phyloP scores from a whole-genome alignment of 2,888 invertebrate genomes.

The Lasioglossum malachurum region DNA sequence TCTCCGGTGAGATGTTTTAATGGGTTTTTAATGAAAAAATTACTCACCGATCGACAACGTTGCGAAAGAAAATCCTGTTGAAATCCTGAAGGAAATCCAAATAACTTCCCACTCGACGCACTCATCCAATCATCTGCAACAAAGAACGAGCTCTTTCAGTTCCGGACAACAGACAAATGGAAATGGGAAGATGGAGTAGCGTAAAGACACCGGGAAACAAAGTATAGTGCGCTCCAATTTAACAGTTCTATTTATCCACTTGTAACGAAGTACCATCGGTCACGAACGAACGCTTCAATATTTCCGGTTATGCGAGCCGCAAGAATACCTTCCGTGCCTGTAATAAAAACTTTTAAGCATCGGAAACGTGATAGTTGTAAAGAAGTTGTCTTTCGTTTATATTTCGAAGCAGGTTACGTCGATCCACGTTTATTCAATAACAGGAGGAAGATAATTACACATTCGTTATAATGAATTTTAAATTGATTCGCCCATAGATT shows the following conservation, averaged over 20 bases:
- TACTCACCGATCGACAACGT: conserved; percentile 33
- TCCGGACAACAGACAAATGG: background rate
- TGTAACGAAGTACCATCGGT: conserved; percentile 45
- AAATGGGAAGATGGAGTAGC: background rate
- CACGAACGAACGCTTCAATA: conserved; percentile 28
- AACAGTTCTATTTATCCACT: conserved; percentile 43
- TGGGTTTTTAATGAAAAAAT: background rate
- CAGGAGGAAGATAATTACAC: background rate
- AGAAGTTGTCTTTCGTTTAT: background rate
- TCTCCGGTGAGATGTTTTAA: background rate
- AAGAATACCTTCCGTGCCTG: conserved; percentile 31
- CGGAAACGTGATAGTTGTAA: background rate
- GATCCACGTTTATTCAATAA: background rate
- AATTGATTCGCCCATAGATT: background rate
- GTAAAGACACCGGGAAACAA: conserved; percentile 1
- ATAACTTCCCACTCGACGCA: no score
- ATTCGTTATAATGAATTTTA: background rate
- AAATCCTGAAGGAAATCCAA: background rate
- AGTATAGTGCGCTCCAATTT: conserved; percentile 5
- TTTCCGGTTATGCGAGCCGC: conserved; percentile 41
- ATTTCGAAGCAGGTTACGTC: background rate
- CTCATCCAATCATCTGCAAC: conserved; percentile 26
- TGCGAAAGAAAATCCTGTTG: background rate
- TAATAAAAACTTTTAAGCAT: conserved; percentile 10
- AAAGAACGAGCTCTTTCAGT: background rate